Percentiles rank a stretch among this genome's conserved stretches.
These are phyloP conservation scores for Conistra vaccinii DNA, from an alignment of 2,888 invertebrate species.

Conservation along the genomic window DNA sequence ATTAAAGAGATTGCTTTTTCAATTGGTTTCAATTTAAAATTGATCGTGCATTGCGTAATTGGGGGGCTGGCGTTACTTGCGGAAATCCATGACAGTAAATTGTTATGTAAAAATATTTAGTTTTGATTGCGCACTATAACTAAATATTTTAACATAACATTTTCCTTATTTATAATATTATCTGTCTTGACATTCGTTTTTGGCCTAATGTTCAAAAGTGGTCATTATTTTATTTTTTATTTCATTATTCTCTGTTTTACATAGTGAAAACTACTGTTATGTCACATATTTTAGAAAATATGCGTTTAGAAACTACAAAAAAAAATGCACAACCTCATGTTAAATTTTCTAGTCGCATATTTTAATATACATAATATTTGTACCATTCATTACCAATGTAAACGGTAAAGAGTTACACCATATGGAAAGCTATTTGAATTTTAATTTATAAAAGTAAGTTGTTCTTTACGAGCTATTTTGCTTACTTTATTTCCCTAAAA, in stretches of 20 bases:
- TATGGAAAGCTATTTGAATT: slow-evolving; percentile 4
- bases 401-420: background rate
- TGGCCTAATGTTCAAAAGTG: background rate
- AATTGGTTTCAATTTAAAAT: too few relatives aligned
- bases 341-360: background rate
- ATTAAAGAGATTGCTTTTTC: too few relatives aligned
- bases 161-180: background rate
- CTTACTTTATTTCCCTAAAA: slow-evolving; percentile 23
- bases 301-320: background rate
- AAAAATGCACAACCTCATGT: too few relatives aligned
- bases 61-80: background rate
- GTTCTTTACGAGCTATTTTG: background rate
- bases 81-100: background rate
- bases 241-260: background rate
- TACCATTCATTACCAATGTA: background rate
- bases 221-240: too few relatives aligned
- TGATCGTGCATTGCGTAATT: too few relatives aligned
- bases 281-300: slow-evolving; percentile 21
- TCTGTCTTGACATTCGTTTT: background rate
- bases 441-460: slow-evolving; percentile 23
- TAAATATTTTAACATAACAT: background rate
- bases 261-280: background rate
- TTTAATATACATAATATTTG: background rate
- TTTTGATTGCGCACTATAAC: background rate
- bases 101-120: background rate